Base-by-base conservation (phyloP, 2,888 invertebrate species). In the Clepsis dumicolana region DNA sequence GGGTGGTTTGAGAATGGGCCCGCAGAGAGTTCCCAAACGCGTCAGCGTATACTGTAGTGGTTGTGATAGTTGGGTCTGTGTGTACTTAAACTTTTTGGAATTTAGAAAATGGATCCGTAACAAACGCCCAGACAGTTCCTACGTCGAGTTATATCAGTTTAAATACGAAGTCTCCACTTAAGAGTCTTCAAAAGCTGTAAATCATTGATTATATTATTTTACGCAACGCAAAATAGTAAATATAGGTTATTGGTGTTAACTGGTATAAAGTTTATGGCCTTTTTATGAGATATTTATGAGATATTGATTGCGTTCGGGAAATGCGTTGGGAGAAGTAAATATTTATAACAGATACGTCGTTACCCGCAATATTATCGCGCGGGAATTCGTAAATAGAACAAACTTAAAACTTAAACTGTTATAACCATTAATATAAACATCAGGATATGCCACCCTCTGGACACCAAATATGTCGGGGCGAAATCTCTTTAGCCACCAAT, bases 221-320 rank as follows among this genome's bases (percentile, higher is more conserved):
- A 41, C 59, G 59, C 59, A 59, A 59, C 59, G 38, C 1, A 16
- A 41, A 56, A 21, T 61, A 44, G 18, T 66, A 48, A 25, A 38
- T 65, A 65, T 38, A 16, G 35, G 35, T 53, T 63, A 44, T 65
- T 41, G 41, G 50, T 63, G 63, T 57, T 24, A 52, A 16, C 57
- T 27, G 5, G 12, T 66, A 32, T 44, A 60, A 50, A 21, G 21
- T 59, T 68, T 52, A 68, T 32, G 29, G 52, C 41, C n/a, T 27
- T 64, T 68, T 68, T 64, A 63, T 57, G 18, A 35, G 5, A 38
- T 50, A 52, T 63, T 63, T 63, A 57, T 35, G 52, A 52, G 41
- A 35, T 48, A 68, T 63, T 52, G 50, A 68, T 63, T 63, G 52
- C 48, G 29, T 44, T 44, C 25, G 35, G 25, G 14, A 62, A 52